Conservation (phyloP, 2,113 vertebrate species). For the Corapipo altera region DNA sequence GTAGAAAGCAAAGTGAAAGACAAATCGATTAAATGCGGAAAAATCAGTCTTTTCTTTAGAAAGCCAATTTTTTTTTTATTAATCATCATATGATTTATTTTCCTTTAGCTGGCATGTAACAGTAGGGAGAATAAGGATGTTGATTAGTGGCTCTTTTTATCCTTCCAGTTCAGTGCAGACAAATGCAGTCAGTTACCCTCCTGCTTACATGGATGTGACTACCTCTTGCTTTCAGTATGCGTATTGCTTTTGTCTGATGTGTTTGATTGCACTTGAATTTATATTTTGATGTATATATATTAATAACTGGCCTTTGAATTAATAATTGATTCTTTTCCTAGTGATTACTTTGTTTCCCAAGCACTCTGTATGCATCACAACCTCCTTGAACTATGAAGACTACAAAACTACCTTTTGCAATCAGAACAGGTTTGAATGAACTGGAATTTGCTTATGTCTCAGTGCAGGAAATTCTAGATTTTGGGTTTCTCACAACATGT, state of each 20-base stretch:
- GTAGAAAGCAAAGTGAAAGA: not conserved
- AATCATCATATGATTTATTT: not conserved
- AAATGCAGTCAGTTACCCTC: not conserved
- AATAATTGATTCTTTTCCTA: not conserved
- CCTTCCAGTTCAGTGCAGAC: not conserved
- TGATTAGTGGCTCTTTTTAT: not conserved
- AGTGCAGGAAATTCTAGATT: not conserved
- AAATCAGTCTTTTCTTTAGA: not conserved
- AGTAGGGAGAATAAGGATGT: not conserved
- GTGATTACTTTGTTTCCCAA: not conserved
- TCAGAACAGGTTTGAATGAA: not conserved
- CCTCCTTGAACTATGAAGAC: not conserved
- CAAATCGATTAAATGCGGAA: not conserved
- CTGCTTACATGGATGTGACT: accelerated
- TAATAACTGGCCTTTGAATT: not conserved
- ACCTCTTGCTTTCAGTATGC: not conserved
- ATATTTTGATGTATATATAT: not conserved
- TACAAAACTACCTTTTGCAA: not conserved
- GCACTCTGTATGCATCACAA: not conserved
- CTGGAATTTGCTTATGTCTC: not conserved
- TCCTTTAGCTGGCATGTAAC: not conserved
- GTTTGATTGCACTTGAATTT: not conserved
- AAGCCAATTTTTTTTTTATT: not conserved
- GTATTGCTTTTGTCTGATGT: not conserved
- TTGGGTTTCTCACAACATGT: not conserved